These are phyloP conservation scores for Morbakka virulenta DNA, from an alignment of 30 jellyfish, hydroid and myxozoan species.

Conservation along the genomic window DNA sequence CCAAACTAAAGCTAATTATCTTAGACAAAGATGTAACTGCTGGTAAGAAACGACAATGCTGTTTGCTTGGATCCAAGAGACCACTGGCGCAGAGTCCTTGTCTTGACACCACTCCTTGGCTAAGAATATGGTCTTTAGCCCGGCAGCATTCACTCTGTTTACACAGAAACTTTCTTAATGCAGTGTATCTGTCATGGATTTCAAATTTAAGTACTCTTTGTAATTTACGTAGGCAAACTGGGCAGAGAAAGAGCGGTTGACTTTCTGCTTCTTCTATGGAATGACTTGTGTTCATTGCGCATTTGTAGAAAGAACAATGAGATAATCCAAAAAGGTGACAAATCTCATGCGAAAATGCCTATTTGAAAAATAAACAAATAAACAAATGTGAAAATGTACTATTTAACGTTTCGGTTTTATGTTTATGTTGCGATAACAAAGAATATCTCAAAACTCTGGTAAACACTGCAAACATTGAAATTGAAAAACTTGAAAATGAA, in stretches of 20 bases:
- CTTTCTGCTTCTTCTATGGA: constrained; percentile 58
- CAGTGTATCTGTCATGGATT: constrained; percentile 57
- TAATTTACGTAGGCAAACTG: constrained; percentile 90
- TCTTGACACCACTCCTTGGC: too few species aligned
- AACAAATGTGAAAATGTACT: too few species aligned
- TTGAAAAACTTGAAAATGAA: too few species aligned
- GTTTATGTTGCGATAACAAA: not conserved
- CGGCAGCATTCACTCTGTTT: too few species aligned
- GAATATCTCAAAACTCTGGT: not conserved
- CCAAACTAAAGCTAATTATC: too few species aligned
- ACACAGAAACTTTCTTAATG: too few species aligned
- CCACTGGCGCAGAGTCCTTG: too few species aligned
- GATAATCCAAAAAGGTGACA: constrained; percentile 84
- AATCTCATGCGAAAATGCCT: constrained; percentile 82
- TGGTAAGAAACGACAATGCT: too few species aligned
- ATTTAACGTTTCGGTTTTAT: too few species aligned
- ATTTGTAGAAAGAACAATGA: constrained; percentile 80
- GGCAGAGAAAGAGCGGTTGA: constrained; percentile 89
- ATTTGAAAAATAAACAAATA: not conserved
- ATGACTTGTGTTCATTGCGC: constrained; percentile 75
- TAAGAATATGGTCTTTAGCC: too few species aligned
- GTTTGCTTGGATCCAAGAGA: too few species aligned
- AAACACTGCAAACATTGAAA: not conserved
- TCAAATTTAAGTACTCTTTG: constrained; percentile 65
- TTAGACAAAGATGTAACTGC: too few species aligned